Conservation (phyloP, 92 coral and sea anemone genomes). For the Nematostella vectensis region DNA sequence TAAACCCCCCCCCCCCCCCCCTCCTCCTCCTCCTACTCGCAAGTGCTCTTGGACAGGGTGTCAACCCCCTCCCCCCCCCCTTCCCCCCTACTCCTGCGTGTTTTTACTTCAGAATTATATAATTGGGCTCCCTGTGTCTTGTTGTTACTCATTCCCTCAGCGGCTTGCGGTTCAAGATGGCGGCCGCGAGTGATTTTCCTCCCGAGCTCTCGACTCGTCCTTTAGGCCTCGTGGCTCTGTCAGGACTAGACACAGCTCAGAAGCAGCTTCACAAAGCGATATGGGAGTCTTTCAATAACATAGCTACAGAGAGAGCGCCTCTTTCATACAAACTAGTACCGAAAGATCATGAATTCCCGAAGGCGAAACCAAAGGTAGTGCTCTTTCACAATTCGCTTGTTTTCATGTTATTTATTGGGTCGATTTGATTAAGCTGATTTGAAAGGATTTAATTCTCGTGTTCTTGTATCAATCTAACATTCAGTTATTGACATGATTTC, state of each 20-base stretch:
- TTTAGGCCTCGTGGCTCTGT: constrained; percentile 81
- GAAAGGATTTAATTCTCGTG: neutral
- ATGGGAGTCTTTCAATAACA: constrained; percentile 92
- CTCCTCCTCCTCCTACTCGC: too few relatives aligned
- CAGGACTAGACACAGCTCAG: constrained; percentile 63
- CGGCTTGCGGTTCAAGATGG: constrained; percentile 54
- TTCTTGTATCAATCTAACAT: too few relatives aligned
- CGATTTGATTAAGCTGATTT: neutral
- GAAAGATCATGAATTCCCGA: constrained; percentile 75
- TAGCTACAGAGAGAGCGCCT: constrained; percentile 88
- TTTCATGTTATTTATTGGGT: neutral
- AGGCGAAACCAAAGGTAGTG: constrained; percentile 80
- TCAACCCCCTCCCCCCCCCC: too few relatives aligned
- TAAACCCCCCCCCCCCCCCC: too few relatives aligned
- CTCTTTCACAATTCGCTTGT: too few relatives aligned
- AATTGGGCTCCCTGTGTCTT: constrained; percentile 22
- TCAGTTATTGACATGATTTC: too few relatives aligned
- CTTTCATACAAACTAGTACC: constrained; percentile 72
- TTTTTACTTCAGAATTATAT: too few relatives aligned
- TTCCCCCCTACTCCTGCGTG: too few relatives aligned
- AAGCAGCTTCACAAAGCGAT: constrained; percentile 81
- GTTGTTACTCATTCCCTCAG: neutral
- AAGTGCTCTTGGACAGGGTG: too few relatives aligned
- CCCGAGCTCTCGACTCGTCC: constrained; percentile 89
- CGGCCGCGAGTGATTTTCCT: constrained; percentile 99